Base-by-base conservation (phyloP, 92 coral and sea anemone genomes). In the Phenganax marumi region DNA sequence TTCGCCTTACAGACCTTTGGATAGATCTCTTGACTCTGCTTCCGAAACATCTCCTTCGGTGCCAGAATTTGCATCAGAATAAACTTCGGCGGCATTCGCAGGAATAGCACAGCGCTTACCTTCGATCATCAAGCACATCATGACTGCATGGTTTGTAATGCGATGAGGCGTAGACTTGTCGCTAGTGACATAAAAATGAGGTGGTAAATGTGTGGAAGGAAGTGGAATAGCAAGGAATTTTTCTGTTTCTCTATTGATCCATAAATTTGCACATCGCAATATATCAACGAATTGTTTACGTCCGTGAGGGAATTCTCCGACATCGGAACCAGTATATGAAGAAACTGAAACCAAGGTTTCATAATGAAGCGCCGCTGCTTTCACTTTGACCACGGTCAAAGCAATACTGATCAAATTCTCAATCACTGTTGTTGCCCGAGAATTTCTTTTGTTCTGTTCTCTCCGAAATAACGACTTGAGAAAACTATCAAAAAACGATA, bases 161-260 rank as follows among this genome's bases (percentile, higher is more conserved):
- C 73, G 18, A 25, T 68, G 21, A 1, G 73, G 73, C 16, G 48
- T 47, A 56, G 77, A 48, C 39, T 72, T 48, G 26, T 72, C 58
- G 77, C 77, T 1, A 17, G 77, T 47, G 13, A 33, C 77, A 12
- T 72, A 72, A 33, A 8, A 72, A 50, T 72, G 77, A 0, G 57
- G 77, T 12, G 80, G 80, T 0, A 75, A 23, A 3, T 33, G 22
- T 1, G 80, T 75, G 3, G 80, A 55, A 26, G 48, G 47, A 13
- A 75, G 39, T 11, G 66, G 80, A 14, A 16, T 75, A 7, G n/a
- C 0, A 0, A 75, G 12, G 52, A 53, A 75, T 49, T 53, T 50
- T 54, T 12, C 80, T 75, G 58, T 52, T 23, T 75, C 66, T n/a
- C 65, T 75, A n/a, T 75, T 10, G 39, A 18, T 8, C 80, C 80